Percentiles rank a stretch among this genome's conserved stretches.
Conservation (phyloP, 1,140 invertebrate genomes). For the Alviniconcha marisindica region DNA sequence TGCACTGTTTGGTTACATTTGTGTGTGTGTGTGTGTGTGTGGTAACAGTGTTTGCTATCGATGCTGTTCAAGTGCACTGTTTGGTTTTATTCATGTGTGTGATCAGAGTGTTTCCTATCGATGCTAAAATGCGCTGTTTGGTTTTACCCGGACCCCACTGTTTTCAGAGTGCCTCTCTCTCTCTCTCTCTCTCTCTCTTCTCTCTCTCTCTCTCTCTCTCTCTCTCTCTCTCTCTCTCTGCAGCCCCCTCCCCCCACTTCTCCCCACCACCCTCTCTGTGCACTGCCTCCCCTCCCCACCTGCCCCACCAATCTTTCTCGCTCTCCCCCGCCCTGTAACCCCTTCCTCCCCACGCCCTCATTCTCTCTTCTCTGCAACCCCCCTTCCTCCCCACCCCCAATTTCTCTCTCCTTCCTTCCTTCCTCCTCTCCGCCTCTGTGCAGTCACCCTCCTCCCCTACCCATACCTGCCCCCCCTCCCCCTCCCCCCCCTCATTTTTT, state of each 20-base stretch:
- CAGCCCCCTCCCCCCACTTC: background rate
- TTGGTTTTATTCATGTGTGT: no score
- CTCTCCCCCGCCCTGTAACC: background rate
- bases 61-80: no score
- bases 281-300: no score
- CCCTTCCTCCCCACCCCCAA: background rate
- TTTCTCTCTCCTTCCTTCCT: background rate
- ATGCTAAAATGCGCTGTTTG: no score
- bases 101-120: no score
- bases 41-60: no score
- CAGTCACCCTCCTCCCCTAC: background rate
- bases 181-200: no score
- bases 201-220: background rate
- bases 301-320: background rate
- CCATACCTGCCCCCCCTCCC: background rate
- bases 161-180: background rate
- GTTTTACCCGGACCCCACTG: no score
- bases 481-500: background rate
- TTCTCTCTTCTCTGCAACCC: background rate
- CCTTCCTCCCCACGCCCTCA: background rate
- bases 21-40: no score
- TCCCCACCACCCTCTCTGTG: background rate
- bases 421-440: background rate
- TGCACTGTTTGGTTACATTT: no score
- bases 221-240: background rate